phyloP scores from a whole-genome alignment of 2,113 vertebrate genomes.

The Macquaria australasica region DNA sequence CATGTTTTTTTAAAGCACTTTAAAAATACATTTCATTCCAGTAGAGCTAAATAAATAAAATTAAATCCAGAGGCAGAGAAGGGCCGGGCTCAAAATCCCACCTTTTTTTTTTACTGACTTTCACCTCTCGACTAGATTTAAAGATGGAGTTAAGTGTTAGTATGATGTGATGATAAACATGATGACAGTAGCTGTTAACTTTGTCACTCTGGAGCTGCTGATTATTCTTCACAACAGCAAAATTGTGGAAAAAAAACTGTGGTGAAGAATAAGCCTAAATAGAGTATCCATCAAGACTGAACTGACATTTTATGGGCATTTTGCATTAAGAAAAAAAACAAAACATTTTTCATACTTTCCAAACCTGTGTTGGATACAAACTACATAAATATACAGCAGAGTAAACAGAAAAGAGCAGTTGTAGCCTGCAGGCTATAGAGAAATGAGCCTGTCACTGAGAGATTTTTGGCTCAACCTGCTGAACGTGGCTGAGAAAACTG shows the following conservation, averaged over 20 bases:
- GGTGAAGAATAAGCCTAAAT: neutral
- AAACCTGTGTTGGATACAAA: neutral
- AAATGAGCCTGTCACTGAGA: neutral
- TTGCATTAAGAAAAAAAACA: neutral
- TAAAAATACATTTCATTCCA: conserved; percentile 9
- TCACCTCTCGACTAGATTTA: neutral
- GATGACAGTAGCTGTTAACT: conserved; percentile 34
- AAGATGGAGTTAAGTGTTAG: conserved; percentile 57
- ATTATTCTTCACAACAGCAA: conserved; percentile 1
- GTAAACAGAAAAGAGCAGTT: conserved; percentile 11
- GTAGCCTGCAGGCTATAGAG: neutral
- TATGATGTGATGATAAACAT: conserved; percentile 38
- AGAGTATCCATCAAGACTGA: neutral
- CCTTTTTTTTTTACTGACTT: neutral
- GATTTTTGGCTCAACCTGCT: conserved; percentile 3
- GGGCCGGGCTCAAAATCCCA: neutral
- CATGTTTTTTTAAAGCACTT: conserved; percentile 19
- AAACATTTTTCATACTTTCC: neutral
- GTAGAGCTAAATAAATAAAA: neutral
- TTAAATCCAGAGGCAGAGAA: conserved; percentile 18
- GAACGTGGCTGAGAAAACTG: conserved; percentile 11
- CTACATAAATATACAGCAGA: neutral
- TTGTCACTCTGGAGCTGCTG: conserved; percentile 6
- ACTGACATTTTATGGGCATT: neutral
- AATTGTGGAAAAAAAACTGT: neutral